Percentiles rank a stretch among this genome's conserved stretches.
Evolutionary conservation across 2,888 invertebrate genomes (phyloP).

Genomic region (Osedax fenrisi): DNA sequence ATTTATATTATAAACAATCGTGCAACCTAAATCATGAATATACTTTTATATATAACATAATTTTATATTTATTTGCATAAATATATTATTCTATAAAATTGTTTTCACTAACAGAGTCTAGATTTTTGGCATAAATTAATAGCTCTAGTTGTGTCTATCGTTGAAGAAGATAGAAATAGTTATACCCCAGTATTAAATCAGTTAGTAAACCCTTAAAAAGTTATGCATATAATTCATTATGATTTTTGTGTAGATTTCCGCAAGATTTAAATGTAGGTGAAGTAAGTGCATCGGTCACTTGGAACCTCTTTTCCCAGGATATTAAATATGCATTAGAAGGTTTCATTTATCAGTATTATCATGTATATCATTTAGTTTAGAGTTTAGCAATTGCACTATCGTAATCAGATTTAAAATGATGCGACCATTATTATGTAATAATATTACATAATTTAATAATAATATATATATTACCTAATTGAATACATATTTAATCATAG

Average conservation of each 20-base stretch:
- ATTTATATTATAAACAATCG: no score
- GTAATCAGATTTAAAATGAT: no score
- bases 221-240: background rate
- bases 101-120: constrained; percentile 59
- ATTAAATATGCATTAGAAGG: constrained; percentile 85
- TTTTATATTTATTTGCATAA: no score
- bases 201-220: constrained; percentile 42
- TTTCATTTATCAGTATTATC: no score
- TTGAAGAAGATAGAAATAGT: constrained; percentile 94
- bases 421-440: background rate
- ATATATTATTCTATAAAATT: no score
- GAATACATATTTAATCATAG: constrained; percentile 51
- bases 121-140: constrained; percentile 97
- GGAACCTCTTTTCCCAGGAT: constrained; percentile 81
- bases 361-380: no score
- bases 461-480: background rate
- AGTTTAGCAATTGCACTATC: no score
- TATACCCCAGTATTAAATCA: constrained; percentile 96
- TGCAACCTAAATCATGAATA: no score
- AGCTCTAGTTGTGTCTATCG: constrained; percentile 88
- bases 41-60: no score
- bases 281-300: constrained; percentile 92
- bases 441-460: background rate
- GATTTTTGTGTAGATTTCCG: constrained; percentile 60
- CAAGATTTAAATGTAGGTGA: constrained; percentile 96